Evolutionary conservation across 2,113 vertebrate species (phyloP), one percentile per base, ranked within the genome.

Genomic region (Alethe castanea): DNA sequence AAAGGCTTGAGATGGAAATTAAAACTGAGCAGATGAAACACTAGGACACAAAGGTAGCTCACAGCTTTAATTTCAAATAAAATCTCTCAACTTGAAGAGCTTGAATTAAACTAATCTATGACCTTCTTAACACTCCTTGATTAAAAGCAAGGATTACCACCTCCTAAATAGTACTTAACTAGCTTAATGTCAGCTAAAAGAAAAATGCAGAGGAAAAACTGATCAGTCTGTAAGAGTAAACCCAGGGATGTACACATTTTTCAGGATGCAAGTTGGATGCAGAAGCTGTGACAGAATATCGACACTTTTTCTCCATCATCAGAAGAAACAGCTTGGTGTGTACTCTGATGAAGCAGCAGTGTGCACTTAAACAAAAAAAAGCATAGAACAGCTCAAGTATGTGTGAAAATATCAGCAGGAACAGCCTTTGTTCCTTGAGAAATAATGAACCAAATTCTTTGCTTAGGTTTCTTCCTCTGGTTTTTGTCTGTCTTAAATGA

Each of bases 61-160:
- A 92, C 36, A 83, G 95, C 52, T 95, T 83, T 60, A 33, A 90
- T 78, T 94, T 83, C 44, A 88, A 88, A 88, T 62, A 88, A 70
- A 67, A 88, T 56, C 52, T 92, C 28, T 90, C 67, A 50, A 71
- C 36, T 35, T 61, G 44, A 95, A 95, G 40, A 64, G 28, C 23
- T 83, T 86, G 44, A 90, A 94, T 93, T 52, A 73, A 88, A 92
- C 22, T 53, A 64, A 62, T 83, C 79, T 62, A 29, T 60, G 60
- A 74, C n/a, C 67, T 94, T 76, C 54, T 48, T 59, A 88, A 74
- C 19, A 29, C 8, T 67, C 5, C 44, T 90, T 83, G 35, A 74
- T 88, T 66, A 73, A 25, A 83, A 74, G 28, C n/a, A 77, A 71
- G 48, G 44, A 71, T 74, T 95, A 53, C 5, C 53, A 40, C 29